These are phyloP conservation scores for Pantherophis guttatus DNA, from an alignment of 2,113 vertebrate genomes.

Conservation along the genomic window DNA sequence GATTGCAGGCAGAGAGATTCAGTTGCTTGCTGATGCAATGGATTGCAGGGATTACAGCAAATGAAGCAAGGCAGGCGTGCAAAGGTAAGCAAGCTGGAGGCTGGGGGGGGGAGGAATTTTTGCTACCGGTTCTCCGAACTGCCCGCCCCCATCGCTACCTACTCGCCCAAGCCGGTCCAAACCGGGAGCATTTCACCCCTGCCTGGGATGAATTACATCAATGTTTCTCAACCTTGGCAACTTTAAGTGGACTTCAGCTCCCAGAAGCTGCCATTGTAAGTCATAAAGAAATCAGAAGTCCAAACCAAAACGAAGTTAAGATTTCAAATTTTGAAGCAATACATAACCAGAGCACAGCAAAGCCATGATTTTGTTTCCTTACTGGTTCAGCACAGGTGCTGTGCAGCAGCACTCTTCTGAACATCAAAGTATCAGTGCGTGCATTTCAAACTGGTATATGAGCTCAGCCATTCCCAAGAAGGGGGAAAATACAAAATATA, in stretches of 20 bases:
- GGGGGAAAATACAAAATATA: neutral
- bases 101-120: no score
- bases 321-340: neutral
- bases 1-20: no score
- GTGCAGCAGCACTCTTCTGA: neutral
- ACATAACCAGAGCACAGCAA: neutral
- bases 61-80: no score
- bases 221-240: neutral
- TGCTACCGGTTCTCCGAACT: no score
- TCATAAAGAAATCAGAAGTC: neutral
- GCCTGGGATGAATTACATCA: neutral
- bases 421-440: neutral
- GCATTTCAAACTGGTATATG: neutral
- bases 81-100: no score
- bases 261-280: neutral
- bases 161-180: no score
- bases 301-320: neutral
- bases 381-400: neutral
- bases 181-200: no score
- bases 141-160: no score
- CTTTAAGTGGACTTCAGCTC: neutral
- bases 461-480: neutral
- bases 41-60: no score
- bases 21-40: no score
- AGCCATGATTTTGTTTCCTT: neutral